These are phyloP conservation scores for Hypena proboscidalis DNA, from an alignment of 2,888 invertebrate genomes.

Conservation along the genomic window DNA sequence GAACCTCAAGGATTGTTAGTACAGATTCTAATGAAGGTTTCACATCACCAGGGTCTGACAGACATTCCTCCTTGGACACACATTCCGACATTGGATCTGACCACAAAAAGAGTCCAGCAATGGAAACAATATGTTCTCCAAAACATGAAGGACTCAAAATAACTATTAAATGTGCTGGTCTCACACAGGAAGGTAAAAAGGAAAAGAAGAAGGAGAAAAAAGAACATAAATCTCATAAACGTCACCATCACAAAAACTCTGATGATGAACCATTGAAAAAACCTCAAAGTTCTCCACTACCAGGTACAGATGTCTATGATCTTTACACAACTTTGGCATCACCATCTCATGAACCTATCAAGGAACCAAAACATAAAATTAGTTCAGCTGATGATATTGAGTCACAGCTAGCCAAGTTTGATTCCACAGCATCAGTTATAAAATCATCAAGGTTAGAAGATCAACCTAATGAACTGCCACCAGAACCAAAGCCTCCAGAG, in stretches of 20 bases:
- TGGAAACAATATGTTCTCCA: conserved; percentile 78
- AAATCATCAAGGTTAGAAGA: conserved; percentile 67
- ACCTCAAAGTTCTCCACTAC: conserved; percentile 75
- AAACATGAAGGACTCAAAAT: conserved; percentile 83
- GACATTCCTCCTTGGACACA: conserved; percentile 79
- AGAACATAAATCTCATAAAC: conserved; percentile 82
- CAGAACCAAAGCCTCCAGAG: conserved; percentile 78
- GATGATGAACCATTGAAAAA: conserved; percentile 72
- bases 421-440: conserved; percentile 55
- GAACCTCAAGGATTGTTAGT: conserved; percentile 87
- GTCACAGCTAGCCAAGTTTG: conserved; percentile 67
- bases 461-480: conserved; percentile 65
- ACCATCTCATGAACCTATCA: conserved; percentile 65
- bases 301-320: conserved; percentile 80
- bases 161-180: conserved; percentile 78
- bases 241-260: conserved; percentile 76
- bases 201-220: conserved; percentile 80
- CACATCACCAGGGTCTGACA: conserved; percentile 82
- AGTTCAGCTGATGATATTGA: conserved; percentile 69
- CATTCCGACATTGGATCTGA: conserved; percentile 75
- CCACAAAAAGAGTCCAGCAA: conserved; percentile 72
- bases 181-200: conserved; percentile 72
- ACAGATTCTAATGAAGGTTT: conserved; percentile 87
- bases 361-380: conserved; percentile 54
- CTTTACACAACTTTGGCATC: conserved; percentile 82